A percentile compares a stretch with the other conserved stretches of the same genome.
Conservation (phyloP, 2,888 invertebrate genomes). For the Andrena minutula region DNA sequence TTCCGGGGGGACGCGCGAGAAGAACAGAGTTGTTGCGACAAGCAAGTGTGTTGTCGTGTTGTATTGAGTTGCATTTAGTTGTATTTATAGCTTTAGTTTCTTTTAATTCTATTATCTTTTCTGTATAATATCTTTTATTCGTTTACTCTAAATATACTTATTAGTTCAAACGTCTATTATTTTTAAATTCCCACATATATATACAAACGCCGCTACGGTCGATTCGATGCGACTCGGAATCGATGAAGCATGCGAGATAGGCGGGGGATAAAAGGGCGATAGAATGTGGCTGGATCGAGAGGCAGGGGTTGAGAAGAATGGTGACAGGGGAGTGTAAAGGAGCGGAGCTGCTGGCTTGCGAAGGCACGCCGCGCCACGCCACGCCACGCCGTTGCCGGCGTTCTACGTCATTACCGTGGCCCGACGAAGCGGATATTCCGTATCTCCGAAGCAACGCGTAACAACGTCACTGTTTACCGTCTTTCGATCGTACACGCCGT, state of each 20-base stretch:
- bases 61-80: no score
- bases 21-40: no score
- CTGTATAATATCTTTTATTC: no score
- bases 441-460: slow-evolving; percentile 59
- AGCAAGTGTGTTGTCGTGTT: no score
- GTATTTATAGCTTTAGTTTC: no score
- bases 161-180: no score
- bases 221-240: slow-evolving; percentile 36
- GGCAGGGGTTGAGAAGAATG: neutral
- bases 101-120: no score
- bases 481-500: slow-evolving; percentile 54
- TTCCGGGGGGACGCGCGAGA: no score
- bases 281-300: neutral
- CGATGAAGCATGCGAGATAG: neutral
- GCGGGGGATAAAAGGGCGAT: slow-evolving; percentile 1
- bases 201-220: neutral
- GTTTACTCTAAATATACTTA: no score
- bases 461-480: slow-evolving; percentile 66
- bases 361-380: slow-evolving; percentile 11
- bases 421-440: slow-evolving; percentile 66
- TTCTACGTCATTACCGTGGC: slow-evolving; percentile 67
- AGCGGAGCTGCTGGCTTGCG: slow-evolving; percentile 8
- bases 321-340: neutral
- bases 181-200: no score
- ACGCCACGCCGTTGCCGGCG: slow-evolving; percentile 44